Evolutionary conservation across 2,113 vertebrate species (phyloP), one percentile per base, ranked within the genome.

Genomic region (Pluvialis apricaria): DNA sequence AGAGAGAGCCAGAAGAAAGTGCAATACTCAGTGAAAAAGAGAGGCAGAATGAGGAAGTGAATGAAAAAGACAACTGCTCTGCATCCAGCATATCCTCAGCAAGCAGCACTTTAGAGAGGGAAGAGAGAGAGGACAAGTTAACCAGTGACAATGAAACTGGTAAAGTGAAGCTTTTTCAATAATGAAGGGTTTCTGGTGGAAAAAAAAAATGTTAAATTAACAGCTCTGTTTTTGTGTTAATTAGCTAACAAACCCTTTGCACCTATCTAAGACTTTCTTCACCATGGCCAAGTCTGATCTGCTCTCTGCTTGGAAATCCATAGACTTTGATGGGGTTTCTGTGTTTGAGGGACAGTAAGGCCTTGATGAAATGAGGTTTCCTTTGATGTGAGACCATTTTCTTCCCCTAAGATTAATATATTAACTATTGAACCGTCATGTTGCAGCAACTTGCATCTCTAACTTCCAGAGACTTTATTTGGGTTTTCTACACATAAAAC

Each of bases 1-100:
- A 98, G 71, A 98, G 96, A 92, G 99, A 99, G 76, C 95, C 97
- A 18, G 99, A 99, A 93, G 99, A 99, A 82, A 96, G 97, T 86
- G 97, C 97, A 60, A 96, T 98, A 88, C 98, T 99, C 96, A 99
- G 99, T 79, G 99, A 99, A 97, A 99, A 99, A 93, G 99, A 99
- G 97, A 98, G 99, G 93, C 99, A 99, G 97, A 99, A 99, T 65
- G 99, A 99, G 97, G 99, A 99, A 94, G 98, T 99, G 98, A 99
- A 99, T 42, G 99, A 99, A 96, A 99, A 99, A 94, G 99, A 99
- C 98, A 99, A 99, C 98, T 99, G 99, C 96, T 99, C 99, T 1
- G 99, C 99, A 58, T 99, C 99, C 97, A 99, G 99, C 98, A 99
- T 99, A 98, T 99, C 99, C 3, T 99, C 99, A 71, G 98, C 99